These are phyloP conservation scores for Pedetes capensis DNA, from an alignment of 2,113 vertebrate genomes.

Conservation along the genomic window DNA sequence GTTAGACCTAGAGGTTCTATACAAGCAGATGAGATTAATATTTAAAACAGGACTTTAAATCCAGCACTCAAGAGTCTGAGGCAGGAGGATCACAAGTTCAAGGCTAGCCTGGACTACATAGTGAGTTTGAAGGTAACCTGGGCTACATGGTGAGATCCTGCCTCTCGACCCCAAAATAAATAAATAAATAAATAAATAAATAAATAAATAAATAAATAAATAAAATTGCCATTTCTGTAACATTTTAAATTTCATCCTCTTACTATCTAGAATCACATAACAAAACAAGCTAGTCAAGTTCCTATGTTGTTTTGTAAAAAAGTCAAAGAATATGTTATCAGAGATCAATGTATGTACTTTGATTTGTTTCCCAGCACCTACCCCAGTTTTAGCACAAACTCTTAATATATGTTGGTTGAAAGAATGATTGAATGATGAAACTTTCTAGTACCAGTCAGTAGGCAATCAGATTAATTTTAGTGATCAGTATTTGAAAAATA, in stretches of 20 bases:
- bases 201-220: too few relatives aligned
- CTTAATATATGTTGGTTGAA: neutral
- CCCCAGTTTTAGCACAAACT: neutral
- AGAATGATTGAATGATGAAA: neutral
- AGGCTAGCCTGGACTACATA: too few relatives aligned
- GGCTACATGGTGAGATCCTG: too few relatives aligned
- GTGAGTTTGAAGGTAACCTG: too few relatives aligned
- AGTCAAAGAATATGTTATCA: neutral
- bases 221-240: too few relatives aligned
- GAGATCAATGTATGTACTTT: neutral
- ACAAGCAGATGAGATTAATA: neutral
- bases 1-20: neutral
- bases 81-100: too few relatives aligned
- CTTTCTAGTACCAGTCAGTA: neutral
- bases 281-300: neutral
- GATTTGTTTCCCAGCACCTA: neutral
- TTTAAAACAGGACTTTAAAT: too few relatives aligned
- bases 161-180: too few relatives aligned
- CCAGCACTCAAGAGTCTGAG: too few relatives aligned
- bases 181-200: too few relatives aligned
- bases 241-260: neutral
- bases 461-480: neutral
- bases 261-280: neutral
- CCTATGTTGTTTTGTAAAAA: neutral
- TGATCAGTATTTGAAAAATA: neutral